Conservation (phyloP, 1,140 invertebrate species). For the Branchinecta lynchi region DNA sequence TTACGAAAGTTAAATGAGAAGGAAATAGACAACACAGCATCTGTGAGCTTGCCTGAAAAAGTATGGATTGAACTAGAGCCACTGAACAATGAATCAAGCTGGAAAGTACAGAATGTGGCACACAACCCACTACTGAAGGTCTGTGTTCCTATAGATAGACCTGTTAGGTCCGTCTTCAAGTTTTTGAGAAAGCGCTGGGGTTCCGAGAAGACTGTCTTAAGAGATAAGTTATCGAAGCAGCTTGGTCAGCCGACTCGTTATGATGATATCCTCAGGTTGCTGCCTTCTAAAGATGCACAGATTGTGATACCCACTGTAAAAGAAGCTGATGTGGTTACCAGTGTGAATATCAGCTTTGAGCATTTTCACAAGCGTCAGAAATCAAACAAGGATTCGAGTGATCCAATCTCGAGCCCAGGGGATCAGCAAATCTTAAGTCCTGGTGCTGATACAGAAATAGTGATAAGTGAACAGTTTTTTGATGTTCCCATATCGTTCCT, state of each 20-base stretch:
- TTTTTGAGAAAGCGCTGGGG: background rate
- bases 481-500: background rate
- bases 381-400: background rate
- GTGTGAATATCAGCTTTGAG: background rate
- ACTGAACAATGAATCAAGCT: background rate
- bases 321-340: background rate
- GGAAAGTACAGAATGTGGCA: background rate
- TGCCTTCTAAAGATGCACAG: background rate
- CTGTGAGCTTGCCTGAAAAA: background rate
- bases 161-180: background rate
- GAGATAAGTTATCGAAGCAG: background rate
- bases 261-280: background rate
- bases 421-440: background rate
- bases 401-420: too few species aligned
- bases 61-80: background rate
- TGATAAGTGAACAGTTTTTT: background rate
- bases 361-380: background rate
- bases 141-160: background rate
- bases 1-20: slow-evolving; percentile 5
- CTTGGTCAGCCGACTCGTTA: background rate
- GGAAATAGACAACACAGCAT: background rate
- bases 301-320: background rate
- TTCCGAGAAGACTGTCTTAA: background rate
- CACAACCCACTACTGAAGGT: background rate
- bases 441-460: background rate